phyloP scores from a whole-genome alignment of 2,797 vertebrate genomes.

The Channa striata region DNA sequence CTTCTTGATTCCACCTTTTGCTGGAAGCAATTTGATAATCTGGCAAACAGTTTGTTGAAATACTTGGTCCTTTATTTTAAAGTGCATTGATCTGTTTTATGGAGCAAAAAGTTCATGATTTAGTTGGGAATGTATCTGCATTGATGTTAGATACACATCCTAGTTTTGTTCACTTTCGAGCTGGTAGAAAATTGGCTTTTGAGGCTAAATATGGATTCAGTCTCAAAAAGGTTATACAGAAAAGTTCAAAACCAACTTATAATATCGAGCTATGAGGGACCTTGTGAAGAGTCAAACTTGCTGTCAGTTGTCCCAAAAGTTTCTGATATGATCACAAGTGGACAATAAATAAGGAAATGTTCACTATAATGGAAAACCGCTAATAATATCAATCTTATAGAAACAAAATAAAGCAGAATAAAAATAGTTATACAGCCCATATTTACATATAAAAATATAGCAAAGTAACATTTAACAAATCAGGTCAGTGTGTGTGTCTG shows the following conservation, averaged over 20 bases:
- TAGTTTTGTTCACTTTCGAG: not conserved
- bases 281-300: not conserved
- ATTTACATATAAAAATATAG: constrained; percentile 95
- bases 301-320: constrained; percentile 50
- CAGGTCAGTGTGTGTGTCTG: constrained; percentile 60
- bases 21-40: not conserved
- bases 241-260: not conserved
- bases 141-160: not conserved
- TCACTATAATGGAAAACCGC: constrained; percentile 67
- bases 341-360: constrained; percentile 59
- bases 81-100: not conserved
- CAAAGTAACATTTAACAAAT: constrained; percentile 88
- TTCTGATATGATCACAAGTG: constrained; percentile 35
- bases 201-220: not conserved
- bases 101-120: not conserved
- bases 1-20: not conserved
- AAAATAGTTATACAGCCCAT: constrained; percentile 82
- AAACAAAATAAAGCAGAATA: constrained; percentile 84
- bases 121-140: not conserved
- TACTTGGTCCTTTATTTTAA: not conserved
- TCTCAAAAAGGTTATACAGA: not conserved
- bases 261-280: not conserved
- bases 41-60: not conserved
- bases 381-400: constrained; percentile 57
- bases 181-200: not conserved